A percentile compares a stretch with the other conserved stretches of the same genome.
These are phyloP conservation scores for Aphidoletes aphidimyza DNA, from an alignment of 2,888 invertebrate species.

Conservation along the genomic window DNA sequence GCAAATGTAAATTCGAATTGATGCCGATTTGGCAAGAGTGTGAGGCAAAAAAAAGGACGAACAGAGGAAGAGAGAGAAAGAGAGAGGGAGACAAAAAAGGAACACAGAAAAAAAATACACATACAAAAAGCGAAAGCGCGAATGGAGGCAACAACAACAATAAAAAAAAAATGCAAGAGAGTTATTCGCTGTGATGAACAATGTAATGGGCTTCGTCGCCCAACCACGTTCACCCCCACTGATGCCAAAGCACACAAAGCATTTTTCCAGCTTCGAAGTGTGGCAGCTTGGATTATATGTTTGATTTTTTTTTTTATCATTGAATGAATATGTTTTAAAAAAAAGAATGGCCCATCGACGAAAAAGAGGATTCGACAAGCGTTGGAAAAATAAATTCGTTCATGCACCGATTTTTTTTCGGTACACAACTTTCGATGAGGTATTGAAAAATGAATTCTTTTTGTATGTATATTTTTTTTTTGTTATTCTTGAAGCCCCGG, in stretches of 20 bases:
- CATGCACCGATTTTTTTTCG: not conserved
- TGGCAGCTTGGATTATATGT: constrained; percentile 47
- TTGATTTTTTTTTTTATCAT: constrained; percentile 17
- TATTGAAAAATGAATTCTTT: constrained; percentile 31
- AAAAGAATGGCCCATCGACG: not conserved
- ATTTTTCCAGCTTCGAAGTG: not conserved
- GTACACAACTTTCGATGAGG: not conserved
- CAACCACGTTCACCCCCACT: not conserved
- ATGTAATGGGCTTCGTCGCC: constrained; percentile 31
- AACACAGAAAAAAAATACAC: too few relatives aligned
- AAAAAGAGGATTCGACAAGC: not conserved
- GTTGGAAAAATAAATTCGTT: constrained; percentile 10
- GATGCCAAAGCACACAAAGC: constrained; percentile 12
- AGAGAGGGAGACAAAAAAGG: not conserved
- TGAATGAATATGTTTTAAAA: not conserved
- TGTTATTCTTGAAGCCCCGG: too few relatives aligned
- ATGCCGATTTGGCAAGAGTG: constrained; percentile 8
- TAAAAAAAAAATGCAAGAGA: constrained; percentile 17
- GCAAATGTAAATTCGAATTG: constrained; percentile 45
- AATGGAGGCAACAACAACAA: too few relatives aligned
- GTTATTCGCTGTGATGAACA: constrained; percentile 51
- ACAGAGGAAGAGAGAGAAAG: not conserved
- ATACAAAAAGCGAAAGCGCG: not conserved
- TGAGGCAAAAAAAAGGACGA: constrained; percentile 13
- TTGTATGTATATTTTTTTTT: not conserved